Evolutionary conservation across 2,797 vertebrate species (phyloP).

Genomic region (Tokudaia muenninki): DNA sequence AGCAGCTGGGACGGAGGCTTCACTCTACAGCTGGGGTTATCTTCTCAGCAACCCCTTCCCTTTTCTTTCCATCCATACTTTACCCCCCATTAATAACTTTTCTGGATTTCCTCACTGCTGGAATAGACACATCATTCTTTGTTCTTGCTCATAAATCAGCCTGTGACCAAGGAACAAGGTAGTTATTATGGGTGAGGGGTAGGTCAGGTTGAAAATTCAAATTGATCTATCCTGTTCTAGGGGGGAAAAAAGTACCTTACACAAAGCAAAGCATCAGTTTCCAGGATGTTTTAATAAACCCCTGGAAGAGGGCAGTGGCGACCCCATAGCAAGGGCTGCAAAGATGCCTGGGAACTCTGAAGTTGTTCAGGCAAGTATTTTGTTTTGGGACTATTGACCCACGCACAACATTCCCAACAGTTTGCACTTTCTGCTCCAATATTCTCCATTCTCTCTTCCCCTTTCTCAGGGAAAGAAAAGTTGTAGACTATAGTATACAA

Average conservation of each 20-base stretch:
- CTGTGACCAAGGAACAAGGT: constrained; percentile 87
- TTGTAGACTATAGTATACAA: neutral
- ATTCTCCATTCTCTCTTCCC: constrained; percentile 9
- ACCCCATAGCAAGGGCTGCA: neutral
- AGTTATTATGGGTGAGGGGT: constrained; percentile 87
- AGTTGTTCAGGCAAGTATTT: constrained; percentile 56
- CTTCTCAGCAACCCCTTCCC: constrained; percentile 64
- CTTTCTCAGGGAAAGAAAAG: constrained; percentile 49
- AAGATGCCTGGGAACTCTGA: constrained; percentile 33
- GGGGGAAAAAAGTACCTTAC: constrained; percentile 65
- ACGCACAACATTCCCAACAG: fast-evolving
- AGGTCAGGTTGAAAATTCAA: constrained; percentile 88
- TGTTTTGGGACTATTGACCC: neutral
- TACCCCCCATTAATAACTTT: constrained; percentile 80
- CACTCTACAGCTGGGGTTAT: constrained; percentile 61
- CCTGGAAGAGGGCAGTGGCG: neutral
- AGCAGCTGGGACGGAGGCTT: constrained; percentile 75
- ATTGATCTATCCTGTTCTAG: constrained; percentile 84
- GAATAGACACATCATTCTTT: constrained; percentile 88
- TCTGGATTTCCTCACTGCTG: constrained; percentile 81
- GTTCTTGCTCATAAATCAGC: constrained; percentile 88
- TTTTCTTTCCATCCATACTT: constrained; percentile 61
- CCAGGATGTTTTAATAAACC: constrained; percentile 5
- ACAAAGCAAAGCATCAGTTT: constrained; percentile 31
- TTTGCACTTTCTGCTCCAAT: neutral